Evolutionary conservation across 1,140 invertebrate species (phyloP).

Genomic region (Bombus pascuorum): DNA sequence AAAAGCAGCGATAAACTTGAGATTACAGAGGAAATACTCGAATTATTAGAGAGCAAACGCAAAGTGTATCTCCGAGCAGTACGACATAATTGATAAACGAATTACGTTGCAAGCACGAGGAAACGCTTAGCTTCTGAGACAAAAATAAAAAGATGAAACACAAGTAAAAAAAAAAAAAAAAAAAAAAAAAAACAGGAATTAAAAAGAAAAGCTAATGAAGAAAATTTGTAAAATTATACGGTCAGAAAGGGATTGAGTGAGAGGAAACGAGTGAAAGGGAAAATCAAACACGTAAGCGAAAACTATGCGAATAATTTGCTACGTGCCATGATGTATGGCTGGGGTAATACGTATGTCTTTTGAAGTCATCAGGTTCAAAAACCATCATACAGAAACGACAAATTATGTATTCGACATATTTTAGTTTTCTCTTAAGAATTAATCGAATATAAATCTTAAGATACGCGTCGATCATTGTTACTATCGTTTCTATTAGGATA

Average conservation of each 20-base stretch:
- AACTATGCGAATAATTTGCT: constrained; percentile 31
- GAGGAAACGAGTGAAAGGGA: constrained; percentile 44
- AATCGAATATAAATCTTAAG: constrained; percentile 36
- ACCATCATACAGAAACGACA: not conserved
- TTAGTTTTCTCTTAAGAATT: constrained; percentile 29
- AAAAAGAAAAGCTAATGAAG: not conserved
- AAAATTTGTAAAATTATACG: constrained; percentile 48
- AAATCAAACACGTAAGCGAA: constrained; percentile 20
- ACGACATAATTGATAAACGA: not conserved
- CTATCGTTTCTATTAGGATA: constrained; percentile 27
- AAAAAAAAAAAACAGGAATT: not conserved
- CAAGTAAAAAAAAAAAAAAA: not conserved
- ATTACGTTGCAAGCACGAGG: constrained; percentile 8
- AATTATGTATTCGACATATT: constrained; percentile 23
- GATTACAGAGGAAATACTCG: constrained; percentile 32
- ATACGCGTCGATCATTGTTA: constrained; percentile 44
- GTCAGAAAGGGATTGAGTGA: constrained; percentile 25
- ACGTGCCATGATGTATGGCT: constrained; percentile 21
- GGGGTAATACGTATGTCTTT: constrained; percentile 5
- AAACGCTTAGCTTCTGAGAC: constrained; percentile 16
- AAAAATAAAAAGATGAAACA: not conserved
- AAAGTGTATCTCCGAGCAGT: constrained; percentile 41
- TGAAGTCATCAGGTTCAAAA: constrained; percentile 30
- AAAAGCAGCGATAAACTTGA: constrained; percentile 45
- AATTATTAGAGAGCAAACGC: constrained; percentile 41